Conservation (phyloP, 2,113 vertebrate genomes). For the Ciconia stormi region DNA sequence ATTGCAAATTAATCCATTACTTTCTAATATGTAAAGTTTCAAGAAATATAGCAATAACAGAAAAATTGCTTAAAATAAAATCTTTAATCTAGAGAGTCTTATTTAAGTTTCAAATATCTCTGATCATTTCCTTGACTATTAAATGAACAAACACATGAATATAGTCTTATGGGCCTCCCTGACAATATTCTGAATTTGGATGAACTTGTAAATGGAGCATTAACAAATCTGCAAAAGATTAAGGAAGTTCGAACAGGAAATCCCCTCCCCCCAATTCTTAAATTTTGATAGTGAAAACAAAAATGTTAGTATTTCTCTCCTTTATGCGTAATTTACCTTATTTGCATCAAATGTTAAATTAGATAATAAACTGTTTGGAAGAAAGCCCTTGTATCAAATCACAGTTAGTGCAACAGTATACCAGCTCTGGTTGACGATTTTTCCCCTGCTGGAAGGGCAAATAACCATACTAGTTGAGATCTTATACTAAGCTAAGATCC, state of each 20-base stretch:
- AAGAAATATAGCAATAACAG: neutral
- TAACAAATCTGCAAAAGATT: neutral
- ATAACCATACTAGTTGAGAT: fast-evolving
- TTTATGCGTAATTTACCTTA: neutral
- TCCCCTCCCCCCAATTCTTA: neutral
- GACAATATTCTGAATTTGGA: neutral
- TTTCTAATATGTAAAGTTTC: neutral
- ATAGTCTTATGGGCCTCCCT: neutral
- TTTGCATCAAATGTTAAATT: neutral
- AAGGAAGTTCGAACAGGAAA: neutral
- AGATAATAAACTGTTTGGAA: neutral
- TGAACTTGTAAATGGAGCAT: neutral
- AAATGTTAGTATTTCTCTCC: neutral
- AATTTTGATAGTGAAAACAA: neutral
- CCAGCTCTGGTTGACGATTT: neutral
- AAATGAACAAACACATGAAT: neutral
- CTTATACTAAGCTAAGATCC: neutral
- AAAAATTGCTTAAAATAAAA: neutral
- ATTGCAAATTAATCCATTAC: neutral
- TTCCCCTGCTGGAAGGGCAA: neutral
- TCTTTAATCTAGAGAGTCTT: neutral
- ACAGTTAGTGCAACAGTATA: neutral
- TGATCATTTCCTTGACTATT: neutral
- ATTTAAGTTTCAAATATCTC: neutral
- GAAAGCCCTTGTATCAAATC: neutral